Percentiles rank a stretch among this genome's conserved stretches.
These are phyloP conservation scores for Gisinianus flammeolus DNA, from an alignment of 2,888 invertebrate genomes.

Conservation along the genomic window DNA sequence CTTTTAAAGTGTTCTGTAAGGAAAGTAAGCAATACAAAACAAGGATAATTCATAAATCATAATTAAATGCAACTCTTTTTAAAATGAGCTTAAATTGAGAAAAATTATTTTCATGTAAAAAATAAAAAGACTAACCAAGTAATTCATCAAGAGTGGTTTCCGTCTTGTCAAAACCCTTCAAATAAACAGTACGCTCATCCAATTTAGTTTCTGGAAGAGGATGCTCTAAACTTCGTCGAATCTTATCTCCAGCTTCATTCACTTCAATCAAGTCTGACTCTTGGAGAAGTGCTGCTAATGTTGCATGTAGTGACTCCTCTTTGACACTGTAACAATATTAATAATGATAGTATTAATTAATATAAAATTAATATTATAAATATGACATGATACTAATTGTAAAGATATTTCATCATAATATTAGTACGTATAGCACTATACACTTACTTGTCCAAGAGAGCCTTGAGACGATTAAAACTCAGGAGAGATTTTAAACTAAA, in stretches of 20 bases:
- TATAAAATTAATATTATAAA: background rate
- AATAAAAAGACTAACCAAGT: conserved; percentile 63
- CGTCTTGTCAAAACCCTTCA: conserved; percentile 79
- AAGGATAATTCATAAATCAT: conserved; percentile 3
- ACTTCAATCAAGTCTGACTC: conserved; percentile 63
- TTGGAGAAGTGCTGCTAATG: conserved; percentile 37
- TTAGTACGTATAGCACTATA: too few species aligned
- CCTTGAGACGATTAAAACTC: conserved; percentile 77
- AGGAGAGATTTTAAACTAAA: conserved; percentile 81
- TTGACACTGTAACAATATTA: background rate
- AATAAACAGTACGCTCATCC: conserved; percentile 81
- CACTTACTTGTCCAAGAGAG: conserved; percentile 48
- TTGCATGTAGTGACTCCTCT: background rate
- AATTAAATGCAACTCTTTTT: background rate
- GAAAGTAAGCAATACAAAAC: background rate
- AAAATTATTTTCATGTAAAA: too few species aligned
- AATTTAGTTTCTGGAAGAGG: conserved; percentile 85
- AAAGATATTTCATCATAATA: too few species aligned
- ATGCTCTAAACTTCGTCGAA: conserved; percentile 74
- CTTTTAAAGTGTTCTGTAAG: conserved; percentile 41
- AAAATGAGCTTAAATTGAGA: too few species aligned
- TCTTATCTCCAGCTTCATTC: conserved; percentile 72
- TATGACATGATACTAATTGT: too few species aligned
- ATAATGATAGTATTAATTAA: background rate
- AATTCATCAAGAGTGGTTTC: conserved; percentile 72